These are phyloP conservation scores for Irena cyanogastra DNA, from an alignment of 2,113 vertebrate genomes.

Conservation along the genomic window DNA sequence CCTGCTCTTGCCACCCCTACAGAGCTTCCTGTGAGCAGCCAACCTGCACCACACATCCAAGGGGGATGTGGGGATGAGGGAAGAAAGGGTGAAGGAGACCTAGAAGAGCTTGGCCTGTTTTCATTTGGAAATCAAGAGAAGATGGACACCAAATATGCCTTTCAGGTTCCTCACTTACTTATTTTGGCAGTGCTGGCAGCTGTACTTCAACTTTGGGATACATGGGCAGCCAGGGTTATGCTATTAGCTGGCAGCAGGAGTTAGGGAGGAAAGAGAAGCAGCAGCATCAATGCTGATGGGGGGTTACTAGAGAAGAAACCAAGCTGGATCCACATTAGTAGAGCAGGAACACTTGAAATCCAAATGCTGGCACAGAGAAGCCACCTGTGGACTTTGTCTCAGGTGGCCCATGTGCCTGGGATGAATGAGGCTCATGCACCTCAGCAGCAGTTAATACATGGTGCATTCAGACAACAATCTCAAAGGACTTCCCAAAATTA, in stretches of 20 bases:
- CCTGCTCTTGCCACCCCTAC: background rate
- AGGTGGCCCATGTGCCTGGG: background rate
- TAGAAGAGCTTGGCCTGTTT: background rate
- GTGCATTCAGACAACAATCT: background rate
- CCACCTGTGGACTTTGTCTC: background rate
- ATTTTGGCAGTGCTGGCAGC: background rate
- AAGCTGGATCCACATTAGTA: background rate
- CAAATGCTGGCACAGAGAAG: background rate
- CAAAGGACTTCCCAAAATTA: background rate
- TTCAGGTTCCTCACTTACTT: background rate
- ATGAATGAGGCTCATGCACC: fast-evolving
- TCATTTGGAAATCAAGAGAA: background rate
- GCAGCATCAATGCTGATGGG: background rate
- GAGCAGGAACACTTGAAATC: background rate
- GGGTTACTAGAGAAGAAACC: background rate
- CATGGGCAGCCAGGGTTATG: background rate
- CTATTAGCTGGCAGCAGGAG: background rate
- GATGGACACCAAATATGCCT: background rate
- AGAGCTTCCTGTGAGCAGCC: background rate
- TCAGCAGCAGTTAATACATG: background rate
- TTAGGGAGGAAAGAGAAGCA: background rate
- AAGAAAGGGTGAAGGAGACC: background rate
- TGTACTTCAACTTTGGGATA: background rate
- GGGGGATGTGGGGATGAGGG: background rate
- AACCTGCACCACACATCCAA: fast-evolving